These are phyloP conservation scores for Sapayoa aenigma DNA, from an alignment of 2,113 vertebrate genomes.

Conservation along the genomic window DNA sequence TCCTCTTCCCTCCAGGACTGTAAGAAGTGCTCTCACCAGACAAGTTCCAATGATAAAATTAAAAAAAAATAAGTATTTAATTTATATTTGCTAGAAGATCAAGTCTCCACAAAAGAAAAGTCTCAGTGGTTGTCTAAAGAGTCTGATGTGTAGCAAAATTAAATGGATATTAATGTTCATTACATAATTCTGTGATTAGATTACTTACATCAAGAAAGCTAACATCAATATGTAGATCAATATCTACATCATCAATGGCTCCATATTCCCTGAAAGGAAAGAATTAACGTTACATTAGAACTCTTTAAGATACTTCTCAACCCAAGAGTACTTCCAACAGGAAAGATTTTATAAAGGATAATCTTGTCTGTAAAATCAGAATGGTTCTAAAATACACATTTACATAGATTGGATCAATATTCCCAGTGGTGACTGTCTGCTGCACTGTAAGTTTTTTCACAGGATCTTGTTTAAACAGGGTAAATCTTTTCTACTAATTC, in stretches of 20 bases:
- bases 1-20: neutral
- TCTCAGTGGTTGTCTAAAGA: neutral
- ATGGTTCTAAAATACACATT: neutral
- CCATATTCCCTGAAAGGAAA: constrained; percentile 88
- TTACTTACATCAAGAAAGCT: constrained; percentile 92
- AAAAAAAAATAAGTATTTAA: neutral
- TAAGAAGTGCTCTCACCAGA: neutral
- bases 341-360: neutral
- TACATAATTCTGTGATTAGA: constrained; percentile 23
- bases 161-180: constrained; percentile 32
- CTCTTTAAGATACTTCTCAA: neutral
- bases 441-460: neutral
- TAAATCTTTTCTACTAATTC: neutral
- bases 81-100: neutral
- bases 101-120: neutral
- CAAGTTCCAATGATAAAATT: too few relatives aligned
- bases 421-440: neutral
- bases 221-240: constrained; percentile 90
- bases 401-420: neutral
- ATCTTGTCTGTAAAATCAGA: constrained; percentile 2
- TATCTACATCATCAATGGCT: constrained; percentile 93
- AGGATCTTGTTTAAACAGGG: neutral
- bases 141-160: neutral
- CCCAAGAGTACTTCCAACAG: neutral
- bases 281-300: constrained; percentile 31